Base-by-base conservation (phyloP, 2,797 vertebrate species). In the Sciaenops ocellatus region DNA sequence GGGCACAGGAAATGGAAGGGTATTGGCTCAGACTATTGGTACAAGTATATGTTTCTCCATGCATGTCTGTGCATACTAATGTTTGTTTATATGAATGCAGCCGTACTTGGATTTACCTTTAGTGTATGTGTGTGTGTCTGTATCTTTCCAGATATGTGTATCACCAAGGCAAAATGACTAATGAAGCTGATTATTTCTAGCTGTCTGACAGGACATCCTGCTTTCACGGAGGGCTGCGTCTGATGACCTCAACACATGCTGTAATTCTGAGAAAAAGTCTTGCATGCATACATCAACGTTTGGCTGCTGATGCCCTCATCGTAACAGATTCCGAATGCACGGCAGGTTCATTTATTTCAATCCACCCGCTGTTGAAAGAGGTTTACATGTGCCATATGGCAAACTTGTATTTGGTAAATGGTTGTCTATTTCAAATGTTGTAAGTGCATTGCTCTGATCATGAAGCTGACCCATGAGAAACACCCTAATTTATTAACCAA, bases 181-280 rank as follows among this genome's bases (percentile, higher is more conserved):
- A 94, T 89, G 91, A 88, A 82, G 82, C 61, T 88, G 87, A 93
- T 93, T 89, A 90, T 90, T 93, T 92, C 83, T 88, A 70, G 80
- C 89, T 92, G 90, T 95, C 93, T 93, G 92, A 89, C 87, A 89
- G 82, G 79, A 90, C 90, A 83, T 94, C 91, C 87, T 88, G 83
- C 79, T 80, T 76, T 64, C 79, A 70, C 70, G 6, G 44, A 38
- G 62, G 81, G 68, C 59, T 57, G 71, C 46, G 3, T 63, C 66
- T 90, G 88, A 92, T 90, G 88, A 88, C 80, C 80, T 90, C 87
- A 85, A 86, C 92, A 92, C 85, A 91, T 91, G 88, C 83, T 74
- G 73, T 46, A 65, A 77, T 86, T 82, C 69, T 41, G 38, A 86
- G 72, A 76, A 84, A 83, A 71, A 88, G 73, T 56, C 70, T 63